Conservation (phyloP, 2,113 vertebrate species). For the Chaetorhynchus papuensis region DNA sequence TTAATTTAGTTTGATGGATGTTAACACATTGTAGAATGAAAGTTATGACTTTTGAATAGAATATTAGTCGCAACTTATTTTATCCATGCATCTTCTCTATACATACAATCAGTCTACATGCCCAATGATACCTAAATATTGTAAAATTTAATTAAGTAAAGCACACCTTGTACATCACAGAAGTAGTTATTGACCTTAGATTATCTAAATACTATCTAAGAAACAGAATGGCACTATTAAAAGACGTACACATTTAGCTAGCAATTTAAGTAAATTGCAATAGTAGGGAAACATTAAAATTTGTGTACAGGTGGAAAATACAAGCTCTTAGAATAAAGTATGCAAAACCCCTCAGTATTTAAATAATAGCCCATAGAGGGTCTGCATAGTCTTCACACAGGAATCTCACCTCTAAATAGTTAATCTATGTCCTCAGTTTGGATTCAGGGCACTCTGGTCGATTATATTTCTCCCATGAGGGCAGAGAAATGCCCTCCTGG, state of each 20-base stretch:
- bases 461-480: background rate
- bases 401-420: background rate
- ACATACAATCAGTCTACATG: background rate
- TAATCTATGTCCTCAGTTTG: background rate
- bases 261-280: background rate
- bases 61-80: background rate
- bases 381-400: background rate
- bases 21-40: background rate
- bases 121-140: background rate
- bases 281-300: background rate
- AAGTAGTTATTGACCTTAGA: background rate
- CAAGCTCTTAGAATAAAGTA: background rate
- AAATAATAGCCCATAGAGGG: background rate
- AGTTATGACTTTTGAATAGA: background rate
- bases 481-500: background rate
- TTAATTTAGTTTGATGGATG: background rate
- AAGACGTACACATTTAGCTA: background rate
- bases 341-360: background rate
- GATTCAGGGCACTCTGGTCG: background rate
- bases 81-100: background rate
- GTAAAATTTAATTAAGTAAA: background rate
- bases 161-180: background rate
- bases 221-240: background rate
- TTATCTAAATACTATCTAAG: background rate
- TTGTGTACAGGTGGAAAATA: background rate